Evolutionary conservation across 2,888 invertebrate genomes (phyloP).

Genomic region (Amiota minor): DNA sequence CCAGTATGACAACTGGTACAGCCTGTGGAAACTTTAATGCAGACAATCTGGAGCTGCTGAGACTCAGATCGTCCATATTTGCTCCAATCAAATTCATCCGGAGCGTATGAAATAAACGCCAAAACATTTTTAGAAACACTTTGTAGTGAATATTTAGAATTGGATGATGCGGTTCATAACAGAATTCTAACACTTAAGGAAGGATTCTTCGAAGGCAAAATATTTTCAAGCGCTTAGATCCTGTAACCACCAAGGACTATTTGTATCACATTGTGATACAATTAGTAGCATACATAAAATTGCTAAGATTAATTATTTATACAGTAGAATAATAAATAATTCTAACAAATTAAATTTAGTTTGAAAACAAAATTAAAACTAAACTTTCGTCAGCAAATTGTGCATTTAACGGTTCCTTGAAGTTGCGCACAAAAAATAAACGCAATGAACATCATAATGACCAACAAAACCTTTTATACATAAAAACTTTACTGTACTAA

Average conservation of each 20-base stretch:
- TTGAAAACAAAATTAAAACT: no score
- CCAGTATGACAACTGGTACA: constrained; percentile 97
- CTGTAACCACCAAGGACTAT: constrained; percentile 96
- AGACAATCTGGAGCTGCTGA: constrained; percentile 98
- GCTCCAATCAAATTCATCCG: constrained; percentile 99
- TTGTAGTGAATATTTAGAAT: constrained; percentile 94
- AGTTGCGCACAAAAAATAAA: no score
- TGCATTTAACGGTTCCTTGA: no score
- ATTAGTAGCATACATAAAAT: not conserved
- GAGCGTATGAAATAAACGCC: constrained; percentile 97
- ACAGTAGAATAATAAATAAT: no score
- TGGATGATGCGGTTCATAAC: constrained; percentile 99
- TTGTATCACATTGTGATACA: constrained; percentile 71
- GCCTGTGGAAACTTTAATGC: constrained; percentile 97
- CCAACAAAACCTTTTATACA: no score
- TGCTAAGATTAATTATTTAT: no score
- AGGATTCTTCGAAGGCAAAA: constrained; percentile 99
- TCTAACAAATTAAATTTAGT: no score
- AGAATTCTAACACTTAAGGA: constrained; percentile 98
- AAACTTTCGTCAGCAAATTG: no score
- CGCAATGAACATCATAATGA: no score
- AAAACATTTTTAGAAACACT: constrained; percentile 98
- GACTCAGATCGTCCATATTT: constrained; percentile 92
- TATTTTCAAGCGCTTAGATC: constrained; percentile 95
- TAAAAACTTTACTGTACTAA: no score